Percentiles rank a stretch among this genome's conserved stretches.
Conservation (phyloP, 1,140 invertebrate species). For the Diuraphis noxia region DNA sequence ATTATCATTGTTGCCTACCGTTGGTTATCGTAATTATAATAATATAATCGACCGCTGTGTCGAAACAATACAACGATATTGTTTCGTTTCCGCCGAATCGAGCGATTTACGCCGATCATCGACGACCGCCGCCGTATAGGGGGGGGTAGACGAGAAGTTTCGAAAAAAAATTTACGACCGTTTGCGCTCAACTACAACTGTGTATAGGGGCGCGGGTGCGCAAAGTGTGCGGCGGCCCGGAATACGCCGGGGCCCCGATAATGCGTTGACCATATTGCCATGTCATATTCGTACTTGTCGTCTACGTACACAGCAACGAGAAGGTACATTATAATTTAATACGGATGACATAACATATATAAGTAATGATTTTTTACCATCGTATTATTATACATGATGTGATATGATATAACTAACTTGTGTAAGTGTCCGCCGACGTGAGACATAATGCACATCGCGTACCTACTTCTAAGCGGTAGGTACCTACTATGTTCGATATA, state of each 20-base stretch:
- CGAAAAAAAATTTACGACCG: not conserved
- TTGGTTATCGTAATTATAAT: too few species aligned
- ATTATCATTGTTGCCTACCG: too few species aligned
- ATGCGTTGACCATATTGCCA: conserved; percentile 49
- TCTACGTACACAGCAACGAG: conserved; percentile 44
- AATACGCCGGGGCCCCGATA: not conserved
- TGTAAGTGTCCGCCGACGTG: not conserved
- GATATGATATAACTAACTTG: not conserved
- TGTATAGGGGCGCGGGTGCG: not conserved
- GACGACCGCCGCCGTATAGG: too few species aligned
- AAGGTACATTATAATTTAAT: conserved; percentile 34
- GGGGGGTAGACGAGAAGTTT: not conserved
- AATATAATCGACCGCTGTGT: too few species aligned
- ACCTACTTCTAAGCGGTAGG: too few species aligned
- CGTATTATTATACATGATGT: too few species aligned
- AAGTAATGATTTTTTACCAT: not conserved
- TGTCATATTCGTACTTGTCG: conserved; percentile 50
- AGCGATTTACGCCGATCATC: not conserved
- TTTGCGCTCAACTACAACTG: not conserved
- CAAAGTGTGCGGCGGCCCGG: not conserved
- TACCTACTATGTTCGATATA: too few species aligned
- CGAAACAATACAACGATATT: not conserved
- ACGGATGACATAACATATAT: not conserved
- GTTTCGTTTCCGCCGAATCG: not conserved
- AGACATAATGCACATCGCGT: too few species aligned